These are phyloP conservation scores for Tipula unca DNA, from an alignment of 2,888 invertebrate species.

Conservation along the genomic window DNA sequence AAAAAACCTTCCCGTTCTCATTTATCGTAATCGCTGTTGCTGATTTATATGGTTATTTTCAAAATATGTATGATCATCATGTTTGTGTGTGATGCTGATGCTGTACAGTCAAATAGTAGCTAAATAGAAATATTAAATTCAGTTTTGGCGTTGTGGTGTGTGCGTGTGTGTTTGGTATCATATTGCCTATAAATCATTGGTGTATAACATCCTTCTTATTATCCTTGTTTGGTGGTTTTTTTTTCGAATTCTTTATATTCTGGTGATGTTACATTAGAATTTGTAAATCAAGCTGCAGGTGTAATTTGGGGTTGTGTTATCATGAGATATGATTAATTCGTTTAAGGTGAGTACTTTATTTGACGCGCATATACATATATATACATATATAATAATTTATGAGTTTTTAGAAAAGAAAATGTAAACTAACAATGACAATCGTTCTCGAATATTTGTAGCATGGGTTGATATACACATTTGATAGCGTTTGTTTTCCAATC, in stretches of 20 bases:
- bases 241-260: background rate
- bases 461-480: too few relatives aligned
- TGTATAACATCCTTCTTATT: background rate
- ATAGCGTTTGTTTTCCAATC: too few relatives aligned
- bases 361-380: background rate
- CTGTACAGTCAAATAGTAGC: background rate
- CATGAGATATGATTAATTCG: background rate
- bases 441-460: too few relatives aligned
- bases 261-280: background rate
- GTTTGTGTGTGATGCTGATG: background rate
- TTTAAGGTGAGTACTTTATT: background rate
- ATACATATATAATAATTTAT: background rate
- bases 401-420: too few relatives aligned
- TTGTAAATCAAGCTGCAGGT: slow-evolving; percentile 1
- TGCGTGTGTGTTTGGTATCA: background rate
- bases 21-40: background rate
- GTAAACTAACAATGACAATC: too few relatives aligned
- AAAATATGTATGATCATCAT: background rate
- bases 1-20: background rate
- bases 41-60: background rate
- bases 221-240: background rate
- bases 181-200: slow-evolving; percentile 8
- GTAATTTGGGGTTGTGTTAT: background rate
- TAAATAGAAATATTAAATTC: background rate
- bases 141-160: background rate